Base-by-base conservation (phyloP, 2,113 vertebrate species). In the Urocolius indicus region DNA sequence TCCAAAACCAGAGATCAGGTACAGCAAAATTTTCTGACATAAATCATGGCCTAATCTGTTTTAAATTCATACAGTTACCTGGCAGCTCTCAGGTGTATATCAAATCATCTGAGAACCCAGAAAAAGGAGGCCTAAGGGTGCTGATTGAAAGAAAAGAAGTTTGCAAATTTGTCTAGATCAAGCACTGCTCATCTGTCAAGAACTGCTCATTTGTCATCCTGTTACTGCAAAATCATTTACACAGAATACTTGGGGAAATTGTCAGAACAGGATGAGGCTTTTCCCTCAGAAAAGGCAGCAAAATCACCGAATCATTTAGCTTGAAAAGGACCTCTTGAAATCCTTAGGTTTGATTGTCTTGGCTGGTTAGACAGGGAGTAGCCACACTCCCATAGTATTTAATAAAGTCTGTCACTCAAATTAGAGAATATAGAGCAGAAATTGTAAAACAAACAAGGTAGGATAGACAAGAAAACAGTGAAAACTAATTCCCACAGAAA, bases 341-440 rank as follows among this genome's bases (percentile, higher is more conserved):
- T 87, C n/a, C 61, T 89, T n/a, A 59, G 49, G 10, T 49, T 29
- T 78, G 34, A 49, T 65, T 81, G 27, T 82, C 62, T 78, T 76
- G 49, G 14, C 36, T 94, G 27, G 27, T 66, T 83, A 63, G 69
- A 57, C 30, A 72, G 41, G 16, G 24, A 49, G 30, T 11, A 93
- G 74, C 84, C 58, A 76, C 20, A 76, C 22, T 80, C 49, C 54
- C 48, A 38, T 30, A 32, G 13, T 57, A 69, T 84, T 94, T 88
- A 86, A 90, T 88, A 49, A 87, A 81, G 19, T 49, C 49, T 94
- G 71, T 87, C 94, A 89, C 14, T 87, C 58, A 79, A 62, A 82
- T 54, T 45, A 75, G 30, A 73, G 19, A 72, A 14, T 43, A 82
- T 8, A 21, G 49, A 36, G 65, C 3, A 67, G 2, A 75, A 46